phyloP scores from a whole-genome alignment of 2,113 vertebrate genomes.

The Xenopus borealis region DNA sequence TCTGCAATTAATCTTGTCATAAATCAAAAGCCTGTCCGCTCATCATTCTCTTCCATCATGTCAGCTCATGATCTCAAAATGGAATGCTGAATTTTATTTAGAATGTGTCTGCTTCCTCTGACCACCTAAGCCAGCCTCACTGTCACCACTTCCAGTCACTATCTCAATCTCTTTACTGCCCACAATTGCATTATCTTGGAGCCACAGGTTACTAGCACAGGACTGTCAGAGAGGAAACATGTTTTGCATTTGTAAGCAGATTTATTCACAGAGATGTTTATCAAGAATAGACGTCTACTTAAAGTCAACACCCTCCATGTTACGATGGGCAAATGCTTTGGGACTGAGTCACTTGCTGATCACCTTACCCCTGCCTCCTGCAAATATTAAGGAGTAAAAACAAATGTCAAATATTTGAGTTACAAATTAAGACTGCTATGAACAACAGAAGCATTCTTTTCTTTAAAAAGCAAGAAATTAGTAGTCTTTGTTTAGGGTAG shows the following conservation, averaged over 20 bases:
- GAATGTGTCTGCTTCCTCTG: constrained; percentile 52
- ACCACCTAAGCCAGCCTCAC: constrained; percentile 57
- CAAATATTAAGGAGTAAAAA: background rate
- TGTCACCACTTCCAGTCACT: constrained; percentile 61
- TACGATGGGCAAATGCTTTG: constrained; percentile 43
- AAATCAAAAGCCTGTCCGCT: constrained; percentile 62
- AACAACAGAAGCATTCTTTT: no score
- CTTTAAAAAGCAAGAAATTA: no score
- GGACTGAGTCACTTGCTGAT: constrained; percentile 7
- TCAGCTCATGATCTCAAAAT: constrained; percentile 59
- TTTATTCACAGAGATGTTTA: constrained; percentile 58
- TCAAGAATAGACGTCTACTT: constrained; percentile 53
- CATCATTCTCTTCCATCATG: constrained; percentile 54
- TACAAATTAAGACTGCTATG: no score
- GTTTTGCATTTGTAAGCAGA: constrained; percentile 46
- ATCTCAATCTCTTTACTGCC: constrained; percentile 61
- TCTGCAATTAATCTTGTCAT: constrained; percentile 52
- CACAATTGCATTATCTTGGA: constrained; percentile 57
- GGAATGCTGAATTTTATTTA: constrained; percentile 52
- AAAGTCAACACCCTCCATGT: constrained; percentile 34
- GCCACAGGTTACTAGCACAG: constrained; percentile 48
- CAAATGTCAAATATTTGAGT: background rate
- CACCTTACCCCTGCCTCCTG: background rate
- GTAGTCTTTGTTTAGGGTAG: no score
- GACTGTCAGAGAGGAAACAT: constrained; percentile 49